Evolutionary conservation across 1,140 invertebrate species (phyloP), one percentile per base, ranked within the genome.

Genomic region (Leptonema lineaticorne): DNA sequence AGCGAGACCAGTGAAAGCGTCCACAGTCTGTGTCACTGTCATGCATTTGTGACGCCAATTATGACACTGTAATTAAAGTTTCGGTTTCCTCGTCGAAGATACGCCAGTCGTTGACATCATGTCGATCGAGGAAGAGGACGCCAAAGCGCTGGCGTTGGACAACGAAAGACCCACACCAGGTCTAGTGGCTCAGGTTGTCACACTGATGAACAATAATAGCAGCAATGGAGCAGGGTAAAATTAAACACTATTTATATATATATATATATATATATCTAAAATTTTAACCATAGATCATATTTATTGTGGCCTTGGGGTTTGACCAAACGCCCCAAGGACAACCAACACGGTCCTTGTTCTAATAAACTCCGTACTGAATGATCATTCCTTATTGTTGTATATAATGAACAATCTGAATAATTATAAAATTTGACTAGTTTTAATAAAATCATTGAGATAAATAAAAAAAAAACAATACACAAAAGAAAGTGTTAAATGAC

Each of bases 151-250:
- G n/a, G n/a, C n/a, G n/a, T n/a, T n/a, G 75, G 79, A 81, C 60
- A 76, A 75, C 74, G 80, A 82, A 74, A 77, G 77, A 26, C 80
- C 80, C 0, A 75, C 78, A 24, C 80, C 81, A 59, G 81, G 80
- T 28, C 79, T 81, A 7, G 80, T 83, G 69, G 81, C 80, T 27
- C 81, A 83, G 74, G 80, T 82, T 59, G 80, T 83, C 69, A 83
- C 80, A n/a, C 80, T 81, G 76, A 77, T 82, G 29, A 82, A 83
- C 73, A 79, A 77, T 70, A 80, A 81, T 73, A 79, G 78, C 70
- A 79, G 78, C 70, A 77, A 79, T 69, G 81, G 78, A 46, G 24
- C 24, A 14, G 50, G 50, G 50, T 53, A 53, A 26, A 24, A 20
- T 48, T 48, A 48, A 22, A 9, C 3, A 48, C 18, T 48, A 48